Evolutionary conservation across 2,113 vertebrate species (phyloP).

Genomic region (Bos taurus): ARS-UCD2.0 NC_037345.1:36170001-36170500

Average conservation of each 20-base stretch:
- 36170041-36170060: not conserved
- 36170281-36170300: not conserved
- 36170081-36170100: not conserved
- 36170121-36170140: not conserved
- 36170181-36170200: not conserved
- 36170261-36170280: not conserved
- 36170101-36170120: not conserved
- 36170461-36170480: not conserved
- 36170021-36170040: not conserved
- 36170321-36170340: not conserved
- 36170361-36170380: not conserved
- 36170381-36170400: not conserved
- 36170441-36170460: not conserved
- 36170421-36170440: not conserved
- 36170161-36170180: not conserved
- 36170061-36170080: not conserved
- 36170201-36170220: not conserved
- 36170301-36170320: not conserved
- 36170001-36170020: not conserved
- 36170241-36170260: not conserved
- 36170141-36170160: not conserved
- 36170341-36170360: not conserved
- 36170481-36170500: not conserved
- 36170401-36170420: not conserved
- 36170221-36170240: not conserved